These are phyloP conservation scores for Ophthalmolycus amberensis DNA, from an alignment of 2,113 vertebrate genomes.

Conservation along the genomic window DNA sequence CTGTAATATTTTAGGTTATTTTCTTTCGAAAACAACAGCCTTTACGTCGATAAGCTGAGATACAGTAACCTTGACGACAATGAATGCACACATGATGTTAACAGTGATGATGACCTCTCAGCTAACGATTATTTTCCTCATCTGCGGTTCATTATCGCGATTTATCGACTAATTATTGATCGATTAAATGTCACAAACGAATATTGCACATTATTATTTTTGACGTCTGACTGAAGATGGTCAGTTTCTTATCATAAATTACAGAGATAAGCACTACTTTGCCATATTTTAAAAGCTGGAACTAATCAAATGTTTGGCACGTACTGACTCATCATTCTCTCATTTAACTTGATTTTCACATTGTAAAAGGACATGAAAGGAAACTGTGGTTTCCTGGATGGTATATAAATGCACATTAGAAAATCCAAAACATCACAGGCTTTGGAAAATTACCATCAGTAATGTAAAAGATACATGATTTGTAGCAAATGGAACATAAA, in stretches of 20 bases:
- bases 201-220: neutral
- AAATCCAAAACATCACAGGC: neutral
- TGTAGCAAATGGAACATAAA: neutral
- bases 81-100: neutral
- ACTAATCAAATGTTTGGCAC: neutral
- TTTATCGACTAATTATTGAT: neutral
- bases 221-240: neutral
- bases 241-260: conserved; percentile 1
- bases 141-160: neutral
- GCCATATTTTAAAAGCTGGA: neutral
- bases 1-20: neutral
- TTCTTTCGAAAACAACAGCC: neutral
- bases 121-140: neutral
- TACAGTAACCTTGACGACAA: neutral
- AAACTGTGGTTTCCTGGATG: neutral
- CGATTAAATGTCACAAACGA: neutral
- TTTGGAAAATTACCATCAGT: neutral
- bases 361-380: neutral
- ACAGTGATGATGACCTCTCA: neutral
- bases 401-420: neutral
- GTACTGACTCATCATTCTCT: neutral
- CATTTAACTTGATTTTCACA: neutral
- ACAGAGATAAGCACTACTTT: neutral
- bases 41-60: neutral
- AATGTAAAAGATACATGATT: neutral